A percentile compares a stretch with the other conserved stretches of the same genome.
Conservation (phyloP, 2,888 invertebrate species). For the Caradrina clavipalpis region DNA sequence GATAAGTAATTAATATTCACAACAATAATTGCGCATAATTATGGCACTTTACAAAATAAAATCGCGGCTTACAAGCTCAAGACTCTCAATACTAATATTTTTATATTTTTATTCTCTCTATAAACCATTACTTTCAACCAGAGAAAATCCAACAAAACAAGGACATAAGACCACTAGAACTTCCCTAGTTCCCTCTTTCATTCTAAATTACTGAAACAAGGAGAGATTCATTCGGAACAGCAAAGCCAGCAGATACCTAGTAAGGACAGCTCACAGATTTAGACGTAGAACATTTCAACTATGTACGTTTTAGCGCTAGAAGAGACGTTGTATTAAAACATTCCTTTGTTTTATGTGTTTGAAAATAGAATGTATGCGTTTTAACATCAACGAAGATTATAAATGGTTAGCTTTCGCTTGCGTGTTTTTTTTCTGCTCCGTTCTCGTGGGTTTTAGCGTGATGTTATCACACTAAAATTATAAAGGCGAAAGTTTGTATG, state of each 20-base stretch:
- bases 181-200: conserved; percentile 9
- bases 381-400: conserved; percentile 12
- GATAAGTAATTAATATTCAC: no score
- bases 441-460: no score
- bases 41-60: neutral
- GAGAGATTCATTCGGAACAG: conserved; percentile 42
- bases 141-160: conserved; percentile 15
- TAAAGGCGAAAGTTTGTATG: no score
- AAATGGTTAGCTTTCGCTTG: neutral
- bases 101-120: neutral
- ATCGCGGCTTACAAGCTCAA: neutral
- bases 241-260: conserved; percentile 26
- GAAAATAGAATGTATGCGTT: conserved; percentile 9
- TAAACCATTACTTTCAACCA: neutral
- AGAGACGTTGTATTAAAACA: conserved; percentile 32
- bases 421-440: no score
- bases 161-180: neutral
- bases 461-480: no score
- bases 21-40: no score
- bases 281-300: conserved; percentile 47
- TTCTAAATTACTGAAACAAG: conserved; percentile 53
- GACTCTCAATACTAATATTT: neutral
- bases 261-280: conserved; percentile 40
- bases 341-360: conserved; percentile 26
- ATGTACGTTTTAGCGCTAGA: conserved; percentile 31